Evolutionary conservation across 2,888 invertebrate species (phyloP).

Genomic region (Galerucella calmariensis): DNA sequence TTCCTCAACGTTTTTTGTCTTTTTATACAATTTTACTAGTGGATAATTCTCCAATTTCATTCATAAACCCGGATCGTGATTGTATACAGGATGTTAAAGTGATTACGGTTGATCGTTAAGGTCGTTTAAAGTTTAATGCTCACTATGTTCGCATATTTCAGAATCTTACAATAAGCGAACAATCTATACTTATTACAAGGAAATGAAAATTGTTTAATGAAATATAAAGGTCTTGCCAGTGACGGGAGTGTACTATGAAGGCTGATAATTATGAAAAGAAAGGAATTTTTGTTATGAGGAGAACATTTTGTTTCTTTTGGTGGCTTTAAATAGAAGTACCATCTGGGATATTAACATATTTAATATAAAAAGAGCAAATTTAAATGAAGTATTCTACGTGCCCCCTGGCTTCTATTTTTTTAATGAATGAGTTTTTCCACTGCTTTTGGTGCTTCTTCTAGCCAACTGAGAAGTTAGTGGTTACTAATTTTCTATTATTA

Average conservation of each 20-base stretch:
- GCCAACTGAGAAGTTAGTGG: too few species aligned
- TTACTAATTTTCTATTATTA: too few species aligned
- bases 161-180: neutral
- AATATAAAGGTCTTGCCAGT: neutral
- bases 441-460: too few species aligned
- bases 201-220: neutral
- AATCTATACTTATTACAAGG: neutral
- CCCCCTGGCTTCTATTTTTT: too few species aligned
- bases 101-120: conserved; percentile 4
- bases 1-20: neutral
- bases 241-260: neutral
- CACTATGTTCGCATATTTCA: conserved; percentile 1
- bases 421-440: too few species aligned
- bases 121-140: conserved; percentile 8
- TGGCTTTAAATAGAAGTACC: too few species aligned
- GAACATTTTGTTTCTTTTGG: too few species aligned
- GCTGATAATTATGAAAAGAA: neutral
- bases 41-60: conserved; percentile 29
- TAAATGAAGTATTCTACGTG: too few species aligned
- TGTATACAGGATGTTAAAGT: conserved; percentile 6
- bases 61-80: conserved; percentile 32
- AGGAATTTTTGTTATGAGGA: too few species aligned
- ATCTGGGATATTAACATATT: too few species aligned
- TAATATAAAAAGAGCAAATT: too few species aligned
- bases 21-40: conserved; percentile 16